Conservation (phyloP, 2,113 vertebrate species). For the Beaufortia kweichowensis region DNA sequence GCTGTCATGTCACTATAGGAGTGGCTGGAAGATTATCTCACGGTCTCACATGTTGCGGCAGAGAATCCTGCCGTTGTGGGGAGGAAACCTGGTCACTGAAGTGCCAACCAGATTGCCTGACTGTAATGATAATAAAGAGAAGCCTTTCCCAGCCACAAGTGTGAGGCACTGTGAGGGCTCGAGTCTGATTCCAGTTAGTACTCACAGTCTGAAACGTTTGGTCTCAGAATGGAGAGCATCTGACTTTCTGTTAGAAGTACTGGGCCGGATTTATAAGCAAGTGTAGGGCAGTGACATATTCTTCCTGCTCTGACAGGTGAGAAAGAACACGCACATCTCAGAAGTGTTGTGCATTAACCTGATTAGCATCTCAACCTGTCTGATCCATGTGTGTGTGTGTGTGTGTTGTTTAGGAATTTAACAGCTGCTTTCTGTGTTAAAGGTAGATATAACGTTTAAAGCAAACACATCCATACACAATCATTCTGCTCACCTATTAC, state of each 20-base stretch:
- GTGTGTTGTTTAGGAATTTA: not conserved
- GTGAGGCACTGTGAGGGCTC: conserved; percentile 4
- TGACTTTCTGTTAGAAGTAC: conserved; percentile 13
- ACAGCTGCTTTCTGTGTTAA: not conserved
- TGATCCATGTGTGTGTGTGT: not conserved
- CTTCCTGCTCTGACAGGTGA: not conserved
- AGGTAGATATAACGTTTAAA: too few species aligned
- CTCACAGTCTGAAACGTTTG: conserved; percentile 65
- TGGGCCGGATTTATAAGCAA: not conserved
- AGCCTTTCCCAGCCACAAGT: conserved; percentile 10
- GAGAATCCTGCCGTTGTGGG: conserved; percentile 37
- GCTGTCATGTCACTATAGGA: not conserved
- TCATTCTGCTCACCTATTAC: too few species aligned
- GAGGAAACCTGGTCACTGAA: not conserved
- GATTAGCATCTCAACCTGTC: not conserved
- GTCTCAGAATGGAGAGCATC: conserved; percentile 43
- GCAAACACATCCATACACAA: too few species aligned
- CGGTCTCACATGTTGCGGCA: conserved; percentile 26
- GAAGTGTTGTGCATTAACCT: too few species aligned
- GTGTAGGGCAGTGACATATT: not conserved
- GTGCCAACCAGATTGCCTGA: conserved; percentile 30
- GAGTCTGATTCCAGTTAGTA: conserved; percentile 46
- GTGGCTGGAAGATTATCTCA: conserved; percentile 17
- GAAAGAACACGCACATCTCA: not conserved
- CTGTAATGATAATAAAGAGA: conserved; percentile 36